A percentile compares a stretch with the other conserved stretches of the same genome.
Evolutionary conservation across 2,888 invertebrate species (phyloP).

Genomic region (Dorcus parallelipipedus): DNA sequence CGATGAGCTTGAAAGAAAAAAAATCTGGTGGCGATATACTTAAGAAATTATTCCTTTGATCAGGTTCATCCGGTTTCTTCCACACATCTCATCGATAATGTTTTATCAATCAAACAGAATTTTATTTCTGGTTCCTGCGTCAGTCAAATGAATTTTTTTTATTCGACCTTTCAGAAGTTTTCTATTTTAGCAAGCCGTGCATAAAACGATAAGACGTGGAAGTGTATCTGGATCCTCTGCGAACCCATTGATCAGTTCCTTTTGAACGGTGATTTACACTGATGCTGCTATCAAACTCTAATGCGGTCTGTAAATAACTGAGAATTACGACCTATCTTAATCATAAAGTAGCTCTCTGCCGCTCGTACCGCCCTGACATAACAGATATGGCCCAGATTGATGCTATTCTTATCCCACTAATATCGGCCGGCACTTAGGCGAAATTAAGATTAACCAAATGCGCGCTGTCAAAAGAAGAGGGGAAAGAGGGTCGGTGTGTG

Average conservation of each 20-base stretch:
- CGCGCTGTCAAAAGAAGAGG: not conserved
- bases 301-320: conserved; percentile 31
- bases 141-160: too few relatives aligned
- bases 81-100: too few relatives aligned
- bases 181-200: too few relatives aligned
- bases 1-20: too few relatives aligned
- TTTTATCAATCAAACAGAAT: too few relatives aligned
- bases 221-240: not conserved
- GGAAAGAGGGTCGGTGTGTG: too few relatives aligned
- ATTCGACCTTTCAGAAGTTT: too few relatives aligned
- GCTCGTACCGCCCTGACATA: not conserved
- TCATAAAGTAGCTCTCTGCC: not conserved
- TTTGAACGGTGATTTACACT: conserved; percentile 44
- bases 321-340: not conserved
- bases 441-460: not conserved
- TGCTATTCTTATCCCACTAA: not conserved
- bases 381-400: not conserved
- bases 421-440: not conserved
- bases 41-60: too few relatives aligned
- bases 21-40: too few relatives aligned
- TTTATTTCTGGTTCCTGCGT: too few relatives aligned
- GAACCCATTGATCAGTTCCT: conserved; percentile 27
- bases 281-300: conserved; percentile 44
- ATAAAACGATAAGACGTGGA: too few relatives aligned
- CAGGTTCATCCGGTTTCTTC: too few relatives aligned